Percentiles rank a stretch among this genome's conserved stretches.
Evolutionary conservation across 1,140 invertebrate genomes (phyloP).

Genomic region (Listronotus oregonensis): DNA sequence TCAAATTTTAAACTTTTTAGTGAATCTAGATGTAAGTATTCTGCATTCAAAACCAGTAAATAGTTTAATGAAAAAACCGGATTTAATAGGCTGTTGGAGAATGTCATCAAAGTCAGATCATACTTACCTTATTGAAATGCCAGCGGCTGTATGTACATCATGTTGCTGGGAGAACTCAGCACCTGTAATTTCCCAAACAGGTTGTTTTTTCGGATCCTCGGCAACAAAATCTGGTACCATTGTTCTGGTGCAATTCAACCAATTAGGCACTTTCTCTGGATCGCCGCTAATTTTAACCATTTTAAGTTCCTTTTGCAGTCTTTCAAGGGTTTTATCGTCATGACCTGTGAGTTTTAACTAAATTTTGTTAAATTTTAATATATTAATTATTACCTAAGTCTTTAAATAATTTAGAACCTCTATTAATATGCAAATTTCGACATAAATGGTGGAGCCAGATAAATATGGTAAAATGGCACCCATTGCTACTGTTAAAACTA

Average conservation of each 20-base stretch:
- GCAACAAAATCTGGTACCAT: constrained; percentile 90
- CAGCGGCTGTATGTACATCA: constrained; percentile 86
- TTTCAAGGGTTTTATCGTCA: constrained; percentile 82
- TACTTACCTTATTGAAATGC: constrained; percentile 79
- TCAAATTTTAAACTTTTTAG: too few species aligned
- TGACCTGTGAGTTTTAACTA: constrained; percentile 58
- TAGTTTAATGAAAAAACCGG: too few species aligned
- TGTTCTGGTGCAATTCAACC: constrained; percentile 82
- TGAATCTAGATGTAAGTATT: too few species aligned
- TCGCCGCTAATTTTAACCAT: constrained; percentile 86
- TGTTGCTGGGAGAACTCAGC: constrained; percentile 89
- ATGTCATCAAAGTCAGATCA: too few species aligned
- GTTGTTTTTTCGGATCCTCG: constrained; percentile 80
- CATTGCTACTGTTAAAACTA: too few species aligned
- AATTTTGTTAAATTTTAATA: not conserved
- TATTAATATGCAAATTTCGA: too few species aligned
- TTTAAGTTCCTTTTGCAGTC: constrained; percentile 74
- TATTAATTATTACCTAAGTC: too few species aligned
- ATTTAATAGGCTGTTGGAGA: too few species aligned
- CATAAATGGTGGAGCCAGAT: too few species aligned
- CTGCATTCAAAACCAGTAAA: too few species aligned
- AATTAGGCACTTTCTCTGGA: constrained; percentile 69
- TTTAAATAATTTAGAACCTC: too few species aligned
- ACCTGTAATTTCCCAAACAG: constrained; percentile 93
- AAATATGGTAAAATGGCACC: too few species aligned